Evolutionary conservation across 2,888 invertebrate genomes (phyloP).

Genomic region (Drosophila crucigera): DNA sequence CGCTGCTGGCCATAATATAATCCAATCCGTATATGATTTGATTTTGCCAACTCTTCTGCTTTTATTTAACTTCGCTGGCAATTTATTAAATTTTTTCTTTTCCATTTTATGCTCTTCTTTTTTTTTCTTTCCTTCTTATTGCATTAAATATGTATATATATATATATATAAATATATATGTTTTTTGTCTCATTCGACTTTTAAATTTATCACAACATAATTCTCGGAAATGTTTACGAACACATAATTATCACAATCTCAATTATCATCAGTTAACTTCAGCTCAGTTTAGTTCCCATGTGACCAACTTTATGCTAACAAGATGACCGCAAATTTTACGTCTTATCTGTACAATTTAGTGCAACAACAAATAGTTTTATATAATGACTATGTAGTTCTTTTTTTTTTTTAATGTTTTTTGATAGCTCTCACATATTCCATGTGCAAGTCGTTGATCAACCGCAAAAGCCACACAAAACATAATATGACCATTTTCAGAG

Average conservation of each 20-base stretch:
- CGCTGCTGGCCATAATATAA: slow-evolving; percentile 26
- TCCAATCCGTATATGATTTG: slow-evolving; percentile 33
- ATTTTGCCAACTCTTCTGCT: slow-evolving; percentile 33
- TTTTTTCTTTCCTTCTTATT: slow-evolving; percentile 1
- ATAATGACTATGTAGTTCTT: slow-evolving; percentile 33
- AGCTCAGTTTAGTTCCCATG: slow-evolving; percentile 48
- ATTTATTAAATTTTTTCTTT: background rate
- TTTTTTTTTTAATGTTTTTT: slow-evolving; percentile 12
- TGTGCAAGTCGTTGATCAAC: slow-evolving; percentile 39
- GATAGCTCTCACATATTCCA: slow-evolving; percentile 13
- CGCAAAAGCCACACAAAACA: slow-evolving; percentile 23
- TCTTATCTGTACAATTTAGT: slow-evolving; percentile 60
- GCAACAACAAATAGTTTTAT: slow-evolving; percentile 13
- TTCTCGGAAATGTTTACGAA: slow-evolving; percentile 45
- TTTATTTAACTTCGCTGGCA: slow-evolving; percentile 42
- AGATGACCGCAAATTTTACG: slow-evolving; percentile 72
- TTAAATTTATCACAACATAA: slow-evolving; percentile 24
- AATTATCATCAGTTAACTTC: slow-evolving; percentile 39
- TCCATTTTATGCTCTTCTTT: background rate
- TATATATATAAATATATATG: background rate
- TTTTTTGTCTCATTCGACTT: background rate
- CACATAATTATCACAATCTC: slow-evolving; percentile 29
- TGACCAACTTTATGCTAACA: slow-evolving; percentile 40
- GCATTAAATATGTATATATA: background rate
- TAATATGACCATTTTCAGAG: slow-evolving; percentile 11